Conservation (phyloP, 2,113 vertebrate species). For the Monopterus albus region DNA sequence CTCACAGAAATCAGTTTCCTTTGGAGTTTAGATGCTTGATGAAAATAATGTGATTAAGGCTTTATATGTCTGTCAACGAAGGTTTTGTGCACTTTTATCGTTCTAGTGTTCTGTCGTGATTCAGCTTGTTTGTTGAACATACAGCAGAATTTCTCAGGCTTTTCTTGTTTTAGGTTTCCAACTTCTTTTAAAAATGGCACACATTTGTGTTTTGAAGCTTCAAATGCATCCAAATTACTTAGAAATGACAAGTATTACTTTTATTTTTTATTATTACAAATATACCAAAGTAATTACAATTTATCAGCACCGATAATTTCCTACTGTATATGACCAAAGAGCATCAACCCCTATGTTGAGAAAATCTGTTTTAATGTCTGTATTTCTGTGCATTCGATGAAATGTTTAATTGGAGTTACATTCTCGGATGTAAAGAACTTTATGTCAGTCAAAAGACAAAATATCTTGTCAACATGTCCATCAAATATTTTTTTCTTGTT, state of each 20-base stretch:
- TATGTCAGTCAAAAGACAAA: neutral
- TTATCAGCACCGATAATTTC: neutral
- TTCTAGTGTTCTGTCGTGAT: too few relatives aligned
- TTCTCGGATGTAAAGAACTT: neutral
- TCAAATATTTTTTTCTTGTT: conserved; percentile 14
- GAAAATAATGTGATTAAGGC: too few relatives aligned
- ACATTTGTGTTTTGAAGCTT: neutral
- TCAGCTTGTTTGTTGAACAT: too few relatives aligned
- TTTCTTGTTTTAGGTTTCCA: too few relatives aligned
- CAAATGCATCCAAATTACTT: too few relatives aligned
- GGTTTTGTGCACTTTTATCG: too few relatives aligned
- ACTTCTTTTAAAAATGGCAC: neutral
- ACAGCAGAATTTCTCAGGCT: too few relatives aligned
- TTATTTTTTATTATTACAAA: neutral
- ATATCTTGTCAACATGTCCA: neutral
- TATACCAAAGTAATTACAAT: neutral
- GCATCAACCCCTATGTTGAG: neutral
- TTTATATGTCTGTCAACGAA: too few relatives aligned
- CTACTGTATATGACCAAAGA: too few relatives aligned
- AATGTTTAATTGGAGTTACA: neutral
- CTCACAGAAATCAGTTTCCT: neutral
- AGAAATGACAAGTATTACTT: neutral
- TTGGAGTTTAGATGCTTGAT: neutral
- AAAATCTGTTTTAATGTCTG: neutral
- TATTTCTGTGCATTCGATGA: too few relatives aligned